These are phyloP conservation scores for Archips crataeganus DNA, from an alignment of 2,888 invertebrate species.

Conservation along the genomic window DNA sequence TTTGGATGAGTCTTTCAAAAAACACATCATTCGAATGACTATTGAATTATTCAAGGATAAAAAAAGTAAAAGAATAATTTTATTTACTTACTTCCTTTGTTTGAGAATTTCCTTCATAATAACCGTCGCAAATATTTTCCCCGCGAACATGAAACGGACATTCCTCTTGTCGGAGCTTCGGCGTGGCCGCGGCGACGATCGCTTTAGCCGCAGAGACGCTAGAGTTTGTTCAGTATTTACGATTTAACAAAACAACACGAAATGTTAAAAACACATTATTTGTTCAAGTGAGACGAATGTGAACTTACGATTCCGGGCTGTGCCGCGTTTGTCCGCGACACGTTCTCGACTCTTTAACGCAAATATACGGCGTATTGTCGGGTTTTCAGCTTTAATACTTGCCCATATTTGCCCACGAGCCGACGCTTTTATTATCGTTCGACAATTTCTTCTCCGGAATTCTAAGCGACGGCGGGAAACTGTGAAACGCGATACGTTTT, in stretches of 20 bases:
- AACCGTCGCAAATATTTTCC: conserved; percentile 11
- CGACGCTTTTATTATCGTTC: conserved; percentile 74
- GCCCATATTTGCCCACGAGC: conserved; percentile 70
- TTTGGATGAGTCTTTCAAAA: conserved; percentile 53
- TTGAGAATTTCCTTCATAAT: conserved; percentile 6
- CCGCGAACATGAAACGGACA: conserved; percentile 68
- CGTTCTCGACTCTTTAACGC: conserved; percentile 77
- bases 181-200: conserved; percentile 66
- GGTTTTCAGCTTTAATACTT: conserved; percentile 71
- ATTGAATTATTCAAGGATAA: background rate
- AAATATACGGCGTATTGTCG: conserved; percentile 79
- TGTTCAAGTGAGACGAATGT: conserved; percentile 84
- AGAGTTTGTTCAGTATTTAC: conserved; percentile 84
- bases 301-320: conserved; percentile 77
- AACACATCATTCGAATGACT: background rate
- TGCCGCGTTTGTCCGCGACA: conserved; percentile 79
- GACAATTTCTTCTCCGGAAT: conserved; percentile 48
- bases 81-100: conserved; percentile 1
- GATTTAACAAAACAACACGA: conserved; percentile 86
- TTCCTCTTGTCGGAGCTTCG: conserved; percentile 69
- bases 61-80: background rate
- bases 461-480: conserved; percentile 35
- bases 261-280: conserved; percentile 86
- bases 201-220: conserved; percentile 63
- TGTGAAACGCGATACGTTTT: conserved; percentile 61